Evolutionary conservation across 2,888 invertebrate genomes (phyloP).

Genomic region (Drosophila affinis): DNA sequence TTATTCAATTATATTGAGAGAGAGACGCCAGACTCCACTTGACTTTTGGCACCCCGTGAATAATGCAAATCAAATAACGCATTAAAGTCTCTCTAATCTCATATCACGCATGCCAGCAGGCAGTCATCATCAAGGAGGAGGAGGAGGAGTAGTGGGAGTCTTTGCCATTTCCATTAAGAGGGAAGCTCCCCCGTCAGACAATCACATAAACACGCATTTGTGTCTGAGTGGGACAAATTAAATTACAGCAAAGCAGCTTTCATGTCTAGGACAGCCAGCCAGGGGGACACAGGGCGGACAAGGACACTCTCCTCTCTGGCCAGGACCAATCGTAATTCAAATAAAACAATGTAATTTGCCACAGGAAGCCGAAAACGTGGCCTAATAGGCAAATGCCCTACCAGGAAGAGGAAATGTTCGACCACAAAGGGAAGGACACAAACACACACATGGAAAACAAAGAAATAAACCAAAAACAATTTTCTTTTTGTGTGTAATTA

Average conservation of each 20-base stretch:
- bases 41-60: slow-evolving; percentile 54
- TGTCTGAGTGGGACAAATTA: slow-evolving; percentile 69
- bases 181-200: slow-evolving; percentile 43
- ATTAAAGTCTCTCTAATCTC: slow-evolving; percentile 40
- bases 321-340: slow-evolving; percentile 74
- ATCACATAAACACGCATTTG: slow-evolving; percentile 75
- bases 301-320: slow-evolving; percentile 10
- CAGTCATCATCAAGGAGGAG: neutral
- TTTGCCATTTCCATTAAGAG: slow-evolving; percentile 13
- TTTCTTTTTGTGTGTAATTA: neutral
- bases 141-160: neutral
- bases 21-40: slow-evolving; percentile 10
- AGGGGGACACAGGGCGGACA: slow-evolving; percentile 5
- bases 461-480: slow-evolving; percentile 6
- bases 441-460: neutral
- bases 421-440: slow-evolving; percentile 29
- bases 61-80: slow-evolving; percentile 32
- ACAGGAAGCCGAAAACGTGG: slow-evolving; percentile 42
- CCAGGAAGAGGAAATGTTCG: slow-evolving; percentile 20
- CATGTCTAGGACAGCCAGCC: slow-evolving; percentile 51
- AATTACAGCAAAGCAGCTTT: slow-evolving; percentile 75
- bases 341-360: slow-evolving; percentile 75
- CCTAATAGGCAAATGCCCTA: slow-evolving; percentile 43
- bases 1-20: slow-evolving; percentile 58
- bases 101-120: slow-evolving; percentile 15